phyloP scores from a whole-genome alignment of 2,797 vertebrate species.

The Melanogrammus aeglefinus region DNA sequence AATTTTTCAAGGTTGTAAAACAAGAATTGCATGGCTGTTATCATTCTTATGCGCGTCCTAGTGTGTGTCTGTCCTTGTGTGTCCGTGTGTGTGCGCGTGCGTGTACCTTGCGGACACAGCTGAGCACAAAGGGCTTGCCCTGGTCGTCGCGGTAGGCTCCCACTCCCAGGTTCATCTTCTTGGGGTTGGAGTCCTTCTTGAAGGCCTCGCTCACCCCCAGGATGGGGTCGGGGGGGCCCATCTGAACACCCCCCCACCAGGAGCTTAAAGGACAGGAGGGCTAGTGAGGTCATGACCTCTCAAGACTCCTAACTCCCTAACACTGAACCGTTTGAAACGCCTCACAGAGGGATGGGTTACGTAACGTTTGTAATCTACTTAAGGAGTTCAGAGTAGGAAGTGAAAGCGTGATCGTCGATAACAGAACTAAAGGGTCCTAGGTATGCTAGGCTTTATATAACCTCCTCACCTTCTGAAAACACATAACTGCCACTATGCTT shows the following conservation, averaged over 20 bases:
- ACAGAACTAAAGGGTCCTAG: neutral
- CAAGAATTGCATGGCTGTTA: neutral
- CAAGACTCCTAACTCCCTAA: neutral
- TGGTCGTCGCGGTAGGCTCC: constrained; percentile 95
- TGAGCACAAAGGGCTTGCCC: constrained; percentile 92
- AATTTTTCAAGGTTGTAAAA: neutral
- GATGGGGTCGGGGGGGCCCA: constrained; percentile 97
- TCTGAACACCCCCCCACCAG: constrained; percentile 95
- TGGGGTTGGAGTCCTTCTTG: constrained; percentile 89
- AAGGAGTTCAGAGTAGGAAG: neutral
- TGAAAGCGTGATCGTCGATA: neutral
- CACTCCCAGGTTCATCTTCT: constrained; percentile 98
- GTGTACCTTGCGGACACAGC: constrained; percentile 89
- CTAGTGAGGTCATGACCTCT: neutral
- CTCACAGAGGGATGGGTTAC: neutral
- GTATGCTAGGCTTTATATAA: neutral
- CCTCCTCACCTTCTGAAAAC: neutral
- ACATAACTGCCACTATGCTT: neutral
- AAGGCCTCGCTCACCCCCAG: constrained; percentile 95
- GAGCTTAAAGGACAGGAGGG: constrained; percentile 74
- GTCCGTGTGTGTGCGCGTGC: neutral
- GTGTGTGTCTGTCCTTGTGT: neutral
- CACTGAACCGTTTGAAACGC: neutral
- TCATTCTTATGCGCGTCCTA: neutral
- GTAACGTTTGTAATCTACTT: neutral